phyloP scores from a whole-genome alignment of 2,113 vertebrate genomes.

The Gnathonemus longibarbis region DNA sequence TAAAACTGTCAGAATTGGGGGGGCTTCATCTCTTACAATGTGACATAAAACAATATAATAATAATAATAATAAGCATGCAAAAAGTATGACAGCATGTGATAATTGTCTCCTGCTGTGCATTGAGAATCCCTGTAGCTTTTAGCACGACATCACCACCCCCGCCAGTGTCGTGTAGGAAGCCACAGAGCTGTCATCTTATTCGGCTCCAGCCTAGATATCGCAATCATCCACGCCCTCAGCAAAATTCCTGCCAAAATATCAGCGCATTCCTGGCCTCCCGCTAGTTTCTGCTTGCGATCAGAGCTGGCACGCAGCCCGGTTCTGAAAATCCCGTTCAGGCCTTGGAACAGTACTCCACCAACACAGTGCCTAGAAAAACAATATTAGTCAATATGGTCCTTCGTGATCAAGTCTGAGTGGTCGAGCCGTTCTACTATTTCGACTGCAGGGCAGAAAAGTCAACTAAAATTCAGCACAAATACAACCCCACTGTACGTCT shows the following conservation, averaged over 20 bases:
- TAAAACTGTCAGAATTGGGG: neutral
- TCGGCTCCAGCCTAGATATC: neutral
- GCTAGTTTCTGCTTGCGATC: neutral
- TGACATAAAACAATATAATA: neutral
- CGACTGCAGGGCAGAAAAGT: neutral
- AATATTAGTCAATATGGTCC: neutral
- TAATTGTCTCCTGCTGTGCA: neutral
- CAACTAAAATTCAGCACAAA: neutral
- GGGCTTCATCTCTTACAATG: neutral
- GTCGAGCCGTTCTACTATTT: neutral
- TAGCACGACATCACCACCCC: neutral
- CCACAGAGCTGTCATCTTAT: neutral
- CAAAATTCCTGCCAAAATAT: neutral
- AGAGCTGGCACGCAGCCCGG: neutral
- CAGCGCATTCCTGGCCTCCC: neutral
- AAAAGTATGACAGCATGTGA: constrained; percentile 7
- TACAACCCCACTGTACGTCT: neutral
- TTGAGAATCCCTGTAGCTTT: neutral
- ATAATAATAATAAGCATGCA: neutral
- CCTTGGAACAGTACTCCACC: neutral
- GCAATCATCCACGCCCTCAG: neutral
- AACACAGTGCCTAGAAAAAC: neutral
- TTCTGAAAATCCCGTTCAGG: neutral
- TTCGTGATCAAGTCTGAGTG: neutral
- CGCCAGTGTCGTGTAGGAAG: neutral